A percentile compares a stretch with the other conserved stretches of the same genome.
Conservation (phyloP, 1,140 invertebrate species). For the Gyrodactylus bullatarudis region DNA sequence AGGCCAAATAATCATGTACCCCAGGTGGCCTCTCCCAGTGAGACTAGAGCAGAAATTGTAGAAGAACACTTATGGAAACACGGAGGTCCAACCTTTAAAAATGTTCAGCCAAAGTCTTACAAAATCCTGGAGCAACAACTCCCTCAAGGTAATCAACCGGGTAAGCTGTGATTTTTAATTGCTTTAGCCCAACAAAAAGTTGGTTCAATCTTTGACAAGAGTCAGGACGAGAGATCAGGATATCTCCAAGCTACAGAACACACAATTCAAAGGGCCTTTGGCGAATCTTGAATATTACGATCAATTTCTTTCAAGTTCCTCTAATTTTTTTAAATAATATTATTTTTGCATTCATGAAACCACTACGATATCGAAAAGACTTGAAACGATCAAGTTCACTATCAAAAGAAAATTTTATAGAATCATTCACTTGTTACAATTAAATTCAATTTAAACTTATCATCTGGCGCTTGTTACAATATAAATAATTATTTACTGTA, state of each 20-base stretch:
- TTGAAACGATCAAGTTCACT: no score
- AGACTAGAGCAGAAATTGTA: slow-evolving; percentile 7
- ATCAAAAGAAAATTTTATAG: no score
- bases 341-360: no score
- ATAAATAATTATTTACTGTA: not conserved
- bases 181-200: slow-evolving; percentile 7
- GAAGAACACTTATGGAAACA: slow-evolving; percentile 9
- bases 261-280: slow-evolving; percentile 11
- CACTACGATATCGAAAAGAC: no score
- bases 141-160: slow-evolving; percentile 6
- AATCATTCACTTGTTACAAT: no score
- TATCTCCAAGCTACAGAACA: slow-evolving; percentile 10
- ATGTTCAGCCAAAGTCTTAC: slow-evolving; percentile 10
- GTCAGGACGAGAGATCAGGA: slow-evolving; percentile 10
- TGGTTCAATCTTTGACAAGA: slow-evolving; percentile 10
- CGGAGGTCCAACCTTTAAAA: slow-evolving; percentile 10
- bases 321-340: no score
- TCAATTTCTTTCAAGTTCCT: no score
- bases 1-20: not conserved
- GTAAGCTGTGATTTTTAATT: slow-evolving; percentile 1
- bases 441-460: no score
- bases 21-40: not conserved
- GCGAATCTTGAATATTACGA: slow-evolving; percentile 9
- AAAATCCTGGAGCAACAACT: slow-evolving; percentile 10
- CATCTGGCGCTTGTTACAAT: not conserved